phyloP scores from a whole-genome alignment of 64 coral and sea anemone genomes.

The Orbicella faveolata region DNA sequence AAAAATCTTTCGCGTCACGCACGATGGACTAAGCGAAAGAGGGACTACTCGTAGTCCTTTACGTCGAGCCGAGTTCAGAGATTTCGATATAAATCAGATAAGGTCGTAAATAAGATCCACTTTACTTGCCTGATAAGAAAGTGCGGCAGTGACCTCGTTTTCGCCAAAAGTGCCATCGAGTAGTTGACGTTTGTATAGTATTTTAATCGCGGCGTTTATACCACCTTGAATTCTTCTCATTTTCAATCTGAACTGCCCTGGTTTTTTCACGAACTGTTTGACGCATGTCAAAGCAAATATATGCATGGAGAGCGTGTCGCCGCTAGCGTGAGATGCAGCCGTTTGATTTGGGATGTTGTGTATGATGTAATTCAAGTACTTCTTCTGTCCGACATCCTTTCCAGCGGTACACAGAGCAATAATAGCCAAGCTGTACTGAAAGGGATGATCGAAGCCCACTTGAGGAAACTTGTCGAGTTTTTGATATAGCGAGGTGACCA shows the following conservation, averaged over 20 bases:
- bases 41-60: no score
- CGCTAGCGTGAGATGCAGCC: background rate
- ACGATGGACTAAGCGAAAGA: no score
- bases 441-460: conserved; percentile 30
- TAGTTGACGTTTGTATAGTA: background rate
- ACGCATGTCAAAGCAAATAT: conserved; percentile 8
- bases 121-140: background rate
- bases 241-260: background rate
- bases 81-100: no score
- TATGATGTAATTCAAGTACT: background rate
- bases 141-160: background rate
- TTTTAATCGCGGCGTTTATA: background rate
- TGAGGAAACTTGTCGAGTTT: conserved; percentile 7
- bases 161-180: background rate
- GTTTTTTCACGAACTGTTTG: background rate
- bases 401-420: conserved; percentile 24
- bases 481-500: background rate
- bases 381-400: background rate
- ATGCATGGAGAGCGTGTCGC: background rate
- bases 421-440: conserved; percentile 21
- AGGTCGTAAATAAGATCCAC: no score
- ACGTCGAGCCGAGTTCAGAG: no score
- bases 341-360: background rate
- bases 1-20: no score
- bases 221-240: background rate